These are phyloP conservation scores for Drosophila buzzatii DNA, from an alignment of 2,888 invertebrate species.

Conservation along the genomic window DNA sequence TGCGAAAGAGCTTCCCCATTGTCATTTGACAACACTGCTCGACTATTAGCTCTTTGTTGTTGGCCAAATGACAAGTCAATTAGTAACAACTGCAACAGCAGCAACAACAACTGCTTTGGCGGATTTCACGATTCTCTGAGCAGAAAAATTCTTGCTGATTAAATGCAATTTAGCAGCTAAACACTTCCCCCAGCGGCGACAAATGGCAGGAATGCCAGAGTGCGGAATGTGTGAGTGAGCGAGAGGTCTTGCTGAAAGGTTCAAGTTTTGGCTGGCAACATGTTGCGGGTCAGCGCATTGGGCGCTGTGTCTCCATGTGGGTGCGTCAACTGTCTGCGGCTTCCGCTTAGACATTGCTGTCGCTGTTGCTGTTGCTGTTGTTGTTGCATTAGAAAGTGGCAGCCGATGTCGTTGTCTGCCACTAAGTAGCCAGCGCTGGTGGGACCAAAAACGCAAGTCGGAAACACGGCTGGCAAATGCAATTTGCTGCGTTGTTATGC, in stretches of 20 bases:
- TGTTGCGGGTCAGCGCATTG: constrained; percentile 35
- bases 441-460: background rate
- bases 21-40: constrained; percentile 14
- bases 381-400: constrained; percentile 67
- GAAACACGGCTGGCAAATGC: constrained; percentile 10
- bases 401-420: constrained; percentile 42
- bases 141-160: constrained; percentile 41
- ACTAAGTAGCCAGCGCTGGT: constrained; percentile 27
- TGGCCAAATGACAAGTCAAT: constrained; percentile 36
- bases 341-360: constrained; percentile 32
- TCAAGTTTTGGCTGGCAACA: constrained; percentile 19
- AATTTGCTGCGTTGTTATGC: constrained; percentile 36
- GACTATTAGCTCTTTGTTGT: background rate
- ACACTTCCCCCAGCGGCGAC: constrained; percentile 37
- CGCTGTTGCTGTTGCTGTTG: constrained; percentile 12
- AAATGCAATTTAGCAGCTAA: constrained; percentile 52
- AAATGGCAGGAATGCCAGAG: constrained; percentile 10
- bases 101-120: background rate
- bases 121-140: constrained; percentile 19
- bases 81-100: constrained; percentile 24
- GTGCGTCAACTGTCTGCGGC: constrained; percentile 39
- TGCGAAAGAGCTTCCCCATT: background rate
- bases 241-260: background rate
- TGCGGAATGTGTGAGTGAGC: background rate
- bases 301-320: constrained; percentile 27